phyloP scores from a whole-genome alignment of 2,113 vertebrate genomes.

The Cyphomyrus discorhynchus region DNA sequence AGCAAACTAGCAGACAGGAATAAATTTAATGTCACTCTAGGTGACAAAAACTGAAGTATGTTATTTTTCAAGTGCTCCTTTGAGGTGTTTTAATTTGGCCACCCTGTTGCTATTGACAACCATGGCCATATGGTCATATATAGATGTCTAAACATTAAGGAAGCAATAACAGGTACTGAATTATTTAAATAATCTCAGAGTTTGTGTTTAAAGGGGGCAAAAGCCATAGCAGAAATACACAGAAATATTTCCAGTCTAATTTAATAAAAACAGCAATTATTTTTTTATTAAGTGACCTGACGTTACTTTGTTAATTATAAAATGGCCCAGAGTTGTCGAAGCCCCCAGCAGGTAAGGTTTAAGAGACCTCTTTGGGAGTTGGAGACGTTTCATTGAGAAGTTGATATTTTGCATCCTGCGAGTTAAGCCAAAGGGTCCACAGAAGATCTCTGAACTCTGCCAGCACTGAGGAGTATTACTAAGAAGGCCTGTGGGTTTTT shows the following conservation, averaged over 20 bases:
- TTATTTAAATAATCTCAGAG: background rate
- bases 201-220: background rate
- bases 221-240: background rate
- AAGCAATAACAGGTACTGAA: background rate
- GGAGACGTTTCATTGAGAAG: slow-evolving; percentile 32
- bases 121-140: background rate
- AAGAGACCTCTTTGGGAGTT: slow-evolving; percentile 38
- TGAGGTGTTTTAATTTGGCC: background rate
- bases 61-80: background rate
- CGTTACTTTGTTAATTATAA: background rate
- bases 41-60: background rate
- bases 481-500: slow-evolving; percentile 30
- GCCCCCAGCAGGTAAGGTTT: slow-evolving; percentile 33
- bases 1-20: background rate
- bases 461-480: slow-evolving; percentile 39
- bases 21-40: background rate
- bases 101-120: background rate
- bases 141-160: background rate
- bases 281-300: background rate
- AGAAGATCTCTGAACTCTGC: slow-evolving; percentile 44
- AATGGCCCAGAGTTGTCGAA: background rate
- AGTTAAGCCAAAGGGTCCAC: slow-evolving; percentile 46
- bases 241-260: background rate
- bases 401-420: slow-evolving; percentile 32
- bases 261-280: background rate